phyloP scores from a whole-genome alignment of 2,113 vertebrate species.

The Zosterops hypoxanthus region DNA sequence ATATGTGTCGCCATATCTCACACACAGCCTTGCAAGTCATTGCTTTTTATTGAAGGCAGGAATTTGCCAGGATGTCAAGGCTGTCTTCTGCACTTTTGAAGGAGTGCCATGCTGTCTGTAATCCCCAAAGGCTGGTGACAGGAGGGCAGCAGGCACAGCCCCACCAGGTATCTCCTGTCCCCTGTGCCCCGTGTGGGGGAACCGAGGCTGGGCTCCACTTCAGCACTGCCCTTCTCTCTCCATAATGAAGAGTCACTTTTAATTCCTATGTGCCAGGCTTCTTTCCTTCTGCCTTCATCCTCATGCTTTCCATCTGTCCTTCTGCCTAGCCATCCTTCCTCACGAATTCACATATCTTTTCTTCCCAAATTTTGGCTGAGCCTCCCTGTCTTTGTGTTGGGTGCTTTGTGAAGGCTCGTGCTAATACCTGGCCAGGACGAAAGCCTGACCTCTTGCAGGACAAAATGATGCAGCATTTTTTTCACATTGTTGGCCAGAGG shows the following conservation, averaged over 20 bases:
- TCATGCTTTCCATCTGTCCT: slow-evolving; percentile 25
- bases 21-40: slow-evolving; percentile 11
- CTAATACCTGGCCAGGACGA: neutral
- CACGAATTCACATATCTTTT: neutral
- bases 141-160: neutral
- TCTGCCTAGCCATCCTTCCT: slow-evolving; percentile 1
- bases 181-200: neutral
- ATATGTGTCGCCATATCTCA: slow-evolving; percentile 45
- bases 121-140: neutral
- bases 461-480: neutral
- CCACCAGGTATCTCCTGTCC: neutral
- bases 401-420: accelerated
- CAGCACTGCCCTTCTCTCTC: neutral
- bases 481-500: neutral
- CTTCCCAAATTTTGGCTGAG: neutral
- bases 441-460: neutral
- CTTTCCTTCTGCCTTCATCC: neutral
- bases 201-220: neutral
- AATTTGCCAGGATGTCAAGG: slow-evolving; percentile 47
- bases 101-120: slow-evolving; percentile 10
- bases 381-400: neutral
- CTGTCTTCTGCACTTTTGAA: slow-evolving; percentile 35
- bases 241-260: neutral
- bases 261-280: neutral
- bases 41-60: slow-evolving; percentile 33